phyloP scores from a whole-genome alignment of 2,888 invertebrate genomes.

The Catocala sponsa region DNA sequence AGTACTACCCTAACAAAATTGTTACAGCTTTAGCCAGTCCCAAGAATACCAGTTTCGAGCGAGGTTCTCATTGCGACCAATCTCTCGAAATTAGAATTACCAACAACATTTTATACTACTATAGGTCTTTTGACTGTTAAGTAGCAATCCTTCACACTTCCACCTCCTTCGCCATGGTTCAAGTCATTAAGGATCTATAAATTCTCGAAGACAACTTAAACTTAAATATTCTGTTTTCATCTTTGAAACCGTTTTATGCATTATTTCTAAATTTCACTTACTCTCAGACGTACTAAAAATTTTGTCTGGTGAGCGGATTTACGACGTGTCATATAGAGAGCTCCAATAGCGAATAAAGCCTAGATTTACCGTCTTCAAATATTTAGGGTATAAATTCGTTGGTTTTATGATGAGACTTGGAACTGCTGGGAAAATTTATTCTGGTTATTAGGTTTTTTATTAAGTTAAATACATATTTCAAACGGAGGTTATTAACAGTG shows the following conservation, averaged over 20 bases:
- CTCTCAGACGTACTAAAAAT: slow-evolving; percentile 13
- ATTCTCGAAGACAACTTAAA: slow-evolving; percentile 14
- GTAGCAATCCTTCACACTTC: no score
- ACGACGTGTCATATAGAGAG: slow-evolving; percentile 25
- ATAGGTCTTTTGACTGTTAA: no score
- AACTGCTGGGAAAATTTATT: not conserved
- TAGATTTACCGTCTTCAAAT: slow-evolving; percentile 30
- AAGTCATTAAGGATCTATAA: slow-evolving; percentile 5
- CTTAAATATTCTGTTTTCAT: slow-evolving; percentile 13
- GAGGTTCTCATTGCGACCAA: no score
- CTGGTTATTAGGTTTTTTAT: no score
- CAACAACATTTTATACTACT: no score
- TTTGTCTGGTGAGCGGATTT: slow-evolving; percentile 23
- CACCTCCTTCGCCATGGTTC: not conserved
- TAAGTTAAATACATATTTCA: no score
- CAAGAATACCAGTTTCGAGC: no score
- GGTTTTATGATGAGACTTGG: not conserved
- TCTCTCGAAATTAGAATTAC: no score
- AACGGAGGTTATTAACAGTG: no score
- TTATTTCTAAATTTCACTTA: slow-evolving; percentile 37
- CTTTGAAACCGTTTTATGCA: slow-evolving; percentile 14
- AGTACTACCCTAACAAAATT: no score
- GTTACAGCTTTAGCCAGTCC: no score
- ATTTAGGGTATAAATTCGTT: slow-evolving; percentile 19
- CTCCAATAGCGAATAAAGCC: slow-evolving; percentile 32